Conservation (phyloP, 2,888 invertebrate species). For the Nysson spinosus region DNA sequence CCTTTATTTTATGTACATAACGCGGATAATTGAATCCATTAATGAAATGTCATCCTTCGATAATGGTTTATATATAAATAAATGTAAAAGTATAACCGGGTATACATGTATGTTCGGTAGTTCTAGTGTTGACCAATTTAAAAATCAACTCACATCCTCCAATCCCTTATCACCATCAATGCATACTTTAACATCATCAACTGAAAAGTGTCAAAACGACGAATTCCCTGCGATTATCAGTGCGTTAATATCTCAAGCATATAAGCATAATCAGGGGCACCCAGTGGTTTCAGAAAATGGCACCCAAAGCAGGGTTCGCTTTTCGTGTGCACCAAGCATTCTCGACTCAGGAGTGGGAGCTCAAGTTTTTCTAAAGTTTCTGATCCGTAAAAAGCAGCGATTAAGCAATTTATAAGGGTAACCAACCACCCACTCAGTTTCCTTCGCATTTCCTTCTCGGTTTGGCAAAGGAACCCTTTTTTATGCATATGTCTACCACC, state of each 20-base stretch:
- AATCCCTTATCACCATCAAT: too few relatives aligned
- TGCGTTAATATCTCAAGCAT: slow-evolving; percentile 42
- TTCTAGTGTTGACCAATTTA: too few relatives aligned
- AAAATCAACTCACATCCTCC: too few relatives aligned
- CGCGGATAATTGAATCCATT: too few relatives aligned
- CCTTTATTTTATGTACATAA: too few relatives aligned
- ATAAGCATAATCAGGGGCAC: slow-evolving; percentile 24
- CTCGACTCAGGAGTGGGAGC: slow-evolving; percentile 49
- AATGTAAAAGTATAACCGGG: too few relatives aligned
- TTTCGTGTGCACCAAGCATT: slow-evolving; percentile 63
- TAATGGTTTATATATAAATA: too few relatives aligned
- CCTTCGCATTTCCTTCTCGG: too few relatives aligned
- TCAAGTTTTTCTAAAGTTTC: slow-evolving; percentile 63
- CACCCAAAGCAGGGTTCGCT: slow-evolving; percentile 43
- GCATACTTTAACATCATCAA: too few relatives aligned
- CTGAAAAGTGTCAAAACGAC: slow-evolving; percentile 9
- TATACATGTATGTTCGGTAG: too few relatives aligned
- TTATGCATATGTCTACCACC: too few relatives aligned
- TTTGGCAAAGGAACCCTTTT: slow-evolving; percentile 25
- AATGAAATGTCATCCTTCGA: too few relatives aligned
- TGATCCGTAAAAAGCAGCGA: slow-evolving; percentile 71
- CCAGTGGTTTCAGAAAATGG: slow-evolving; percentile 14
- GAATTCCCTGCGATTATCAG: neutral
- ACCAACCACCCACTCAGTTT: slow-evolving; percentile 9
- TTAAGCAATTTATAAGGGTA: slow-evolving; percentile 70